Base-by-base conservation (phyloP, 2,888 invertebrate species). In the Ormia ochracea region DNA sequence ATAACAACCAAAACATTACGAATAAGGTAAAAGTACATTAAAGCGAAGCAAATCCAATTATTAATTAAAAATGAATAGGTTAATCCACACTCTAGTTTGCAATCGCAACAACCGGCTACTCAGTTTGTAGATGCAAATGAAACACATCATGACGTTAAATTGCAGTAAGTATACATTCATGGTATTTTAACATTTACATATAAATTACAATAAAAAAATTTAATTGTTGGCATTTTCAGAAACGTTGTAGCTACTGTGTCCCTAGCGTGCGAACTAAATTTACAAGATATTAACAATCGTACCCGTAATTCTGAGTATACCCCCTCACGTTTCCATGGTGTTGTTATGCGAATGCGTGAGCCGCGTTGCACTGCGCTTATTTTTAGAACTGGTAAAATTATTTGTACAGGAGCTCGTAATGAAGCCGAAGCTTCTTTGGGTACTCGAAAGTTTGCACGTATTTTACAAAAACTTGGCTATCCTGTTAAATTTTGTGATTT, bases 291-390 rank as follows among this genome's bases (percentile, higher is more conserved):
- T 72, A 95, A 95, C 86, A 93, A 93, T 79, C 92, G 94, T 63
- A 95, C 96, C 3, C 91, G 96, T 82, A 95, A 94, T 88, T 94
- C 96, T 0, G 96, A 96, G 88, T 96, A 95, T 84, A 95, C 95
- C 85, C 96, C 96, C 7, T 92, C 93, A 5, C 91, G 95, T 82
- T 96, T 96, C 86, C 94, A 94, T 85, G 96, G 96, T 10, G 93
- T 96, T 14, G 93, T 96, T 0, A 96, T 96, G 95, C 92, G 95
- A 86, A 94, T 96, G 87, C 90, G 94, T 63, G 94, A 94, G 81
- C 96, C 96, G 0, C 91, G 94, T 83, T 93, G 94, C 26, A 94
- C 94, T 3, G 94, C 94, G 9, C 87, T 94, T 19, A 93, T 94
- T 38, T 93, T 93, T 84, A 91, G 93, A 83, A 95, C 95, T 6